Base-by-base conservation (phyloP, 2,888 invertebrate genomes). In the Sesamia inferens region DNA sequence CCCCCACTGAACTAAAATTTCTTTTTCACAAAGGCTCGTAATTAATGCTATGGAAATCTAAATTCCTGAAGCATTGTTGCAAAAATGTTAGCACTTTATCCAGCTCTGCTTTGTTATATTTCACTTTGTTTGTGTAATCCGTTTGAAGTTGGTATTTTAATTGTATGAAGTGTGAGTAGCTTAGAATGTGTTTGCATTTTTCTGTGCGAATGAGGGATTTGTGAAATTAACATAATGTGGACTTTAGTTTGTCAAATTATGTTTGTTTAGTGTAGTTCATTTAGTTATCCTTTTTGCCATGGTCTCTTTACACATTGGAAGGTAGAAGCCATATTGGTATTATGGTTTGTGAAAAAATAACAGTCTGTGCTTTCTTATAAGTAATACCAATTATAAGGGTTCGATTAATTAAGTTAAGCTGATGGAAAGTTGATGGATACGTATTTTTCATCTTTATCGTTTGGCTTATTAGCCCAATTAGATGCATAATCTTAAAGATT, bases 1-100 rank as follows among this genome's bases (percentile, higher is more conserved):
- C 51, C 19, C 8, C 19, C 4, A 19, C 19, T 51, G 8, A 0
- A 19, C 51, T 4, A 51, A 19, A 10, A 10, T 4, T n/a, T 4
- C 10, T n/a, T 44, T 11, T 31, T 16, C 64, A 13, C 71, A 77
- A 82, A 77, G 59, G 57, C 39, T 22, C 65, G 64, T 85, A 83
- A 88, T 87, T 86, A 84, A 88, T 86, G 83, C 78, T 82, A 87
- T 85, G 81, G 83, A 84, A 68, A 82, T 78, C 65, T 72, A 69
- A 65, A 65, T 78, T 78, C 22, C 69, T 68, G 31, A 14, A 68
- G 63, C 47, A 64, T 57, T 82, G 69, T 72, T 61, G 57, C 59
- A 79, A 82, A 79, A 82, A 82, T 74, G 51, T 70, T 57, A 64
- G 79, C 69, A 78, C 79, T 83, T 68, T 42, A 73, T 47, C 16